Evolutionary conservation across 2,888 invertebrate species (phyloP), one percentile per base, ranked within the genome.

Genomic region (Adelphocoris suturalis): DNA sequence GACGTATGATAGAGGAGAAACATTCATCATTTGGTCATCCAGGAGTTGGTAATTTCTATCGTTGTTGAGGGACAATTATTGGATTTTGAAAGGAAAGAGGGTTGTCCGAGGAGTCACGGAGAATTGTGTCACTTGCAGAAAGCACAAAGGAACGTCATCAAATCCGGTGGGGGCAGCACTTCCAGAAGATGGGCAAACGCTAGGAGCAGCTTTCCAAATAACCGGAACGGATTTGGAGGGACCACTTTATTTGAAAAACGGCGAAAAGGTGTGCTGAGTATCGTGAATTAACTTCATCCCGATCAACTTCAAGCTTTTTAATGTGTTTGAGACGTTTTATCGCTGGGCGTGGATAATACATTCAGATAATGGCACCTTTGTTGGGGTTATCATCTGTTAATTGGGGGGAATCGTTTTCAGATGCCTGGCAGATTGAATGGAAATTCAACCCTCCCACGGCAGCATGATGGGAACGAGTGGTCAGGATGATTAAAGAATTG

Each of bases 291-390:
- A 61, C 61, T n/a, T 3, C 19, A n/a, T n/a, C 61, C 1, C 11
- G 5, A 1, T 61, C 61, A 61, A 61, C 16, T 61, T 61, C 61
- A 19, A n/a, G 11, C 3, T 61, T 61, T n/a, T 61, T 61, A 19
- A 61, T 61, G 61, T 61, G 52, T 61, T 61, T 61, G 19, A 61
- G 61, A n/a, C 61, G 61, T n/a, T 61, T 61, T 61, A 16, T 61
- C n/a, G 61, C 61, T n/a, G n/a, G 61, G 19, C 61, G 61, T 3
- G 61, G 19, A n/a, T 61, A 9, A 61, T 16, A n/a, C n/a, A 61
- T n/a, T 61, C 11, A n/a, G 61, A 61, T n/a, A 61, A 61, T 61
- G 16, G 14, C 16, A 52, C 2, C 11, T 52, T 52, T 16, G 16
- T 52, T 14, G 52, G 61, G 61, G 61, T n/a, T n/a, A 61, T 61